phyloP scores from a whole-genome alignment of 2,888 invertebrate genomes.

The Tricholauxania praeusta region DNA sequence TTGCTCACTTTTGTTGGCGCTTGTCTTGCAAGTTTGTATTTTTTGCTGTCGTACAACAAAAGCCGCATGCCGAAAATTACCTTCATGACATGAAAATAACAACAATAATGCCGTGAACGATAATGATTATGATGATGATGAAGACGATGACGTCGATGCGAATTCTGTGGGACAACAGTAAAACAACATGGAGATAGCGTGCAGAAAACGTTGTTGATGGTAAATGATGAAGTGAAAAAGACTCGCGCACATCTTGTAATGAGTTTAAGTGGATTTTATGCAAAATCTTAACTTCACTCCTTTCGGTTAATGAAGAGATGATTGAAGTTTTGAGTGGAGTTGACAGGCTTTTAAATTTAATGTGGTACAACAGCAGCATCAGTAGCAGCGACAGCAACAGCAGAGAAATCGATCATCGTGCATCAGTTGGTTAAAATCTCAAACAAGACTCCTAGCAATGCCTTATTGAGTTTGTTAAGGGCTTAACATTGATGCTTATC shows the following conservation, averaged over 20 bases:
- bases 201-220: neutral
- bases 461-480: too few species aligned
- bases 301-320: constrained; percentile 23
- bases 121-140: neutral
- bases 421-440: neutral
- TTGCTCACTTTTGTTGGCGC: constrained; percentile 22
- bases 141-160: neutral
- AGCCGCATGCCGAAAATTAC: constrained; percentile 41
- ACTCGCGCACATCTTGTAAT: constrained; percentile 28
- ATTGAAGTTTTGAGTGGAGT: constrained; percentile 28
- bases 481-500: too few species aligned
- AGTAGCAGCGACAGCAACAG: neutral
- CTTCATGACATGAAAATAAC: constrained; percentile 45
- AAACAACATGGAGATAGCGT: too few species aligned
- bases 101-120: constrained; percentile 31
- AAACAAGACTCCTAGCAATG: neutral
- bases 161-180: too few species aligned
- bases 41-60: constrained; percentile 11
- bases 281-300: constrained; percentile 15
- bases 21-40: constrained; percentile 13
- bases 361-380: neutral
- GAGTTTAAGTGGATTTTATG: constrained; percentile 25
- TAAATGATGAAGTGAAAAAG: constrained; percentile 25
- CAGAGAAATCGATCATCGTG: constrained; percentile 15
- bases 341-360: constrained; percentile 29